These are phyloP conservation scores for Bufo bufo DNA, from an alignment of 2,113 vertebrate species.

Conservation along the genomic window DNA sequence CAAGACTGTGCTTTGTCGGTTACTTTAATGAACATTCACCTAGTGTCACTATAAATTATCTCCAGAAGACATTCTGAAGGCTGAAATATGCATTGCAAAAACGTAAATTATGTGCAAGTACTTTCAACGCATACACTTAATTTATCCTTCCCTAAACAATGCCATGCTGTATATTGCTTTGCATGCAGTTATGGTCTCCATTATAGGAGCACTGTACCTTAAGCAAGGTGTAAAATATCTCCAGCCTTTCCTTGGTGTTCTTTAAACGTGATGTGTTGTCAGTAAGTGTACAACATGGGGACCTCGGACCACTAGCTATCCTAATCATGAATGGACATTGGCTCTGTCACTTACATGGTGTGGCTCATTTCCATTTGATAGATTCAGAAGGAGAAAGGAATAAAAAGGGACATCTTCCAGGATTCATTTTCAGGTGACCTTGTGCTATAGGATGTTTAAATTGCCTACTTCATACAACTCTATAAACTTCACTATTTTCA, in stretches of 20 bases:
- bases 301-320: slow-evolving; percentile 63
- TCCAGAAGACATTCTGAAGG: slow-evolving; percentile 5
- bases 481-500: slow-evolving; percentile 83
- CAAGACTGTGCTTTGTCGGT: not conserved
- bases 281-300: not conserved
- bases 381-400: slow-evolving; percentile 67
- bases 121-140: not conserved
- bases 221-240: slow-evolving; percentile 1
- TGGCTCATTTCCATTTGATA: slow-evolving; percentile 70
- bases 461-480: slow-evolving; percentile 84
- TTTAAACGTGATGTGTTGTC: slow-evolving; percentile 6
- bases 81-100: slow-evolving; percentile 31
- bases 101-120: slow-evolving; percentile 5
- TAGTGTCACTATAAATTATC: slow-evolving; percentile 15
- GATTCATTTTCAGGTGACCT: slow-evolving; percentile 75
- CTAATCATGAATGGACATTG: slow-evolving; percentile 74
- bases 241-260: not conserved
- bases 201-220: not conserved
- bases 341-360: slow-evolving; percentile 68
- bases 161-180: not conserved
- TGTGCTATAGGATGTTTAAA: slow-evolving; percentile 76
- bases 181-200: not conserved
- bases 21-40: slow-evolving; percentile 28
- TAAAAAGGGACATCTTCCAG: slow-evolving; percentile 70
- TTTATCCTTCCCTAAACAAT: not conserved